Evolutionary conservation across 2,888 invertebrate genomes (phyloP).

Genomic region (Rhagonycha fulva): DNA sequence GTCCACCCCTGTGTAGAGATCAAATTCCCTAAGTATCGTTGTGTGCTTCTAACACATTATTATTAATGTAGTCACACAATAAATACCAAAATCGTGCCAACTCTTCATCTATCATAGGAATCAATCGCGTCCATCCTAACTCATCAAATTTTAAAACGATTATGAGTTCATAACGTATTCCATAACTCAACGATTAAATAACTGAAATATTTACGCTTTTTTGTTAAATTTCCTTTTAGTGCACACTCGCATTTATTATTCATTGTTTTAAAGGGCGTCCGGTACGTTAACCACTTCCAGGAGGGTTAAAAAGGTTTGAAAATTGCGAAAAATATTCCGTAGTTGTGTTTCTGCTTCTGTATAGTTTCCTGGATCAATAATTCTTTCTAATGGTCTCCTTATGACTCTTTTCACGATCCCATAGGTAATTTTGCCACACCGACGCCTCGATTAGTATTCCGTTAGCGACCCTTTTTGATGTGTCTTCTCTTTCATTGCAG

Average conservation of each 20-base stretch:
- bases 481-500: neutral
- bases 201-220: neutral
- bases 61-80: conserved; percentile 34
- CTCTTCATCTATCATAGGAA: neutral
- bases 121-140: neutral
- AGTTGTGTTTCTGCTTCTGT: neutral
- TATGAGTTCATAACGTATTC: neutral
- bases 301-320: neutral
- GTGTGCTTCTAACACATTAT: conserved; percentile 31
- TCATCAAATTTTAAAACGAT: neutral
- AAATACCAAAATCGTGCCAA: conserved; percentile 14
- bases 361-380: neutral
- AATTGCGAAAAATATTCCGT: neutral
- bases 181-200: neutral
- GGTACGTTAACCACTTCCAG: neutral
- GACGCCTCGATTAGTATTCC: neutral
- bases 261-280: neutral
- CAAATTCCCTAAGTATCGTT: conserved; percentile 33
- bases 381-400: neutral
- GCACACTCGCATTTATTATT: neutral
- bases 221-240: neutral
- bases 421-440: neutral
- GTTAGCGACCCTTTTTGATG: neutral
- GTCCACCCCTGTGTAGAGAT: conserved; percentile 7
- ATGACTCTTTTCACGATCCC: neutral